phyloP scores from a whole-genome alignment of 1,140 invertebrate species.

The Rhagoletis pomonella region DNA sequence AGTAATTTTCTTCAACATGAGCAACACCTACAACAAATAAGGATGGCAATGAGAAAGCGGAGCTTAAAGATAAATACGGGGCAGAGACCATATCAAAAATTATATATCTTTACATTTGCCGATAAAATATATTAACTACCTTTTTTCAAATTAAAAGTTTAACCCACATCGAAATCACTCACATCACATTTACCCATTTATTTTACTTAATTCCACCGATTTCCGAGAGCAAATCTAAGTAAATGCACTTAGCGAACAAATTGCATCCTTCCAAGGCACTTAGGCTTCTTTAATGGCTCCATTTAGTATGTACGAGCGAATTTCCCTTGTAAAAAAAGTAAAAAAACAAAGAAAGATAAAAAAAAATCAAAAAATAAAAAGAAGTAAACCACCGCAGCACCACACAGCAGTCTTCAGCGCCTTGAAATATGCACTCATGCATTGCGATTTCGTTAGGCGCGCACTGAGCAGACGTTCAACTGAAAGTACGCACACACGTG shows the following conservation, averaged over 20 bases:
- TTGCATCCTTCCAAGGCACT: conserved; percentile 47
- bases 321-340: conserved; percentile 1
- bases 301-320: conserved; percentile 23
- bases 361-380: background rate
- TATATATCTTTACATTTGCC: too few species aligned
- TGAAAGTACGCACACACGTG: background rate
- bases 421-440: conserved; percentile 43
- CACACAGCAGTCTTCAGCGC: conserved; percentile 27
- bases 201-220: background rate
- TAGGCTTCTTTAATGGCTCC: conserved; percentile 43
- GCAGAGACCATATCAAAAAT: too few species aligned
- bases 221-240: conserved; percentile 24
- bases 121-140: too few species aligned
- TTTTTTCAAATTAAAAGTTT: too few species aligned
- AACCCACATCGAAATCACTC: background rate
- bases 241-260: conserved; percentile 40
- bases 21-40: too few species aligned
- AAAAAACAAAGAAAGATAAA: background rate
- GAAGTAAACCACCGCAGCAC: conserved; percentile 3
- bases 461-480: background rate
- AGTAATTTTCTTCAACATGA: too few species aligned
- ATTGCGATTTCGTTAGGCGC: conserved; percentile 10
- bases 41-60: too few species aligned
- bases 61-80: too few species aligned
- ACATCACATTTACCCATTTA: background rate